phyloP scores from a whole-genome alignment of 1,140 invertebrate genomes.

The Drosophila ambigua region DNA sequence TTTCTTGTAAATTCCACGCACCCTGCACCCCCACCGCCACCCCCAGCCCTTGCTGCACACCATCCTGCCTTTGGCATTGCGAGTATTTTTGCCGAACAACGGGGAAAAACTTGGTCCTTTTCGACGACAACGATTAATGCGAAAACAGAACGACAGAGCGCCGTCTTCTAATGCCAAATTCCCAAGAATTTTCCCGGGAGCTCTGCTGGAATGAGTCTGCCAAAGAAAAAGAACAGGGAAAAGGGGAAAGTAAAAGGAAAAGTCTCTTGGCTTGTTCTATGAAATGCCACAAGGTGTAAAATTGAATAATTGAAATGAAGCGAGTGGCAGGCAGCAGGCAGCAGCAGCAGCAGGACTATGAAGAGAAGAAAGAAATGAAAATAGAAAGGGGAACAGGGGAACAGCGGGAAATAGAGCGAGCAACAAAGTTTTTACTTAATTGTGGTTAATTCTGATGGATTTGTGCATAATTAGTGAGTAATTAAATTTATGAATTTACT shows the following conservation, averaged over 20 bases:
- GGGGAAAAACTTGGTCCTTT: constrained; percentile 72
- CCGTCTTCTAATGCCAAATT: constrained; percentile 63
- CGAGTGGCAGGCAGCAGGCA: constrained; percentile 24
- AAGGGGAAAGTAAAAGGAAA: no score
- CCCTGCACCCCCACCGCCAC: not conserved
- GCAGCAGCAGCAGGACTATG: constrained; percentile 3
- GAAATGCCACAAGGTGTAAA: constrained; percentile 83
- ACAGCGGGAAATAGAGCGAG: constrained; percentile 28
- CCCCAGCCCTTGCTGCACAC: not conserved
- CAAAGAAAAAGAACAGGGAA: no score
- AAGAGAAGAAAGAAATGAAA: constrained; percentile 31
- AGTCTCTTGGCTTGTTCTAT: constrained; percentile 42
- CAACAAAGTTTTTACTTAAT: constrained; percentile 82
- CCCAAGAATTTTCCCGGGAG: constrained; percentile 47
- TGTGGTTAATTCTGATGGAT: constrained; percentile 84
- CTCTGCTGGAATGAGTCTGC: no score
- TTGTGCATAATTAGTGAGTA: constrained; percentile 78
- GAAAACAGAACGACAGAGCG: constrained; percentile 45
- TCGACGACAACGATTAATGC: constrained; percentile 68
- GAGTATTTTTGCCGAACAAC: constrained; percentile 36
- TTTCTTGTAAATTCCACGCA: constrained; percentile 68
- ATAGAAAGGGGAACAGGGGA: not conserved
- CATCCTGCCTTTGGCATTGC: constrained; percentile 33
- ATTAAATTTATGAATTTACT: constrained; percentile 62
- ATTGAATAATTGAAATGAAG: constrained; percentile 83